A percentile compares a stretch with the other conserved stretches of the same genome.
phyloP scores from a whole-genome alignment of 2,797 vertebrate genomes.

The Gymnocypris eckloni region DNA sequence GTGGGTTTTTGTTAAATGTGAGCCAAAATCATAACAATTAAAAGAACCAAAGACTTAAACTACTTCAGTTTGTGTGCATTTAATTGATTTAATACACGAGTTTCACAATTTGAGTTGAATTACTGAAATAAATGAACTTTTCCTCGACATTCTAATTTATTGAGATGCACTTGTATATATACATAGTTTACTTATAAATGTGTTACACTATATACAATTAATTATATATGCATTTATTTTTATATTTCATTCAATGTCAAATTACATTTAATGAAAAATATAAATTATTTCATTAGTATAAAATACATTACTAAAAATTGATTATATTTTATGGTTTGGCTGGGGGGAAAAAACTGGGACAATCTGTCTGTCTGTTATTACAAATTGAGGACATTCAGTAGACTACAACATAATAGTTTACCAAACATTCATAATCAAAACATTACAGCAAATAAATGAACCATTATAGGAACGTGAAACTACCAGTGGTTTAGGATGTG shows the following conservation, averaged over 20 bases:
- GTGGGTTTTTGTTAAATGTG: too few species aligned
- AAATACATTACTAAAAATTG: background rate
- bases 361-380: background rate
- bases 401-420: background rate
- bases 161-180: too few species aligned
- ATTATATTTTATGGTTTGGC: background rate
- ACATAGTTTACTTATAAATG: background rate
- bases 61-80: too few species aligned
- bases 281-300: background rate
- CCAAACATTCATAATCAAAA: conserved; percentile 10
- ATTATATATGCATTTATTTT: too few species aligned
- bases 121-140: too few species aligned
- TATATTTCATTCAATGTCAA: background rate
- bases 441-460: background rate
- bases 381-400: background rate
- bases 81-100: too few species aligned
- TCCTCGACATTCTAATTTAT: too few species aligned
- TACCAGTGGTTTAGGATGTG: background rate
- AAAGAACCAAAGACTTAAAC: too few species aligned
- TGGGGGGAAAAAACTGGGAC: too few species aligned
- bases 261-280: background rate
- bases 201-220: background rate
- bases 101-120: too few species aligned
- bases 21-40: too few species aligned
- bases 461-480: background rate